Evolutionary conservation across 2,888 invertebrate genomes (phyloP), one percentile per base, ranked within the genome.

Genomic region (Aspidiotus rigidus): DNA sequence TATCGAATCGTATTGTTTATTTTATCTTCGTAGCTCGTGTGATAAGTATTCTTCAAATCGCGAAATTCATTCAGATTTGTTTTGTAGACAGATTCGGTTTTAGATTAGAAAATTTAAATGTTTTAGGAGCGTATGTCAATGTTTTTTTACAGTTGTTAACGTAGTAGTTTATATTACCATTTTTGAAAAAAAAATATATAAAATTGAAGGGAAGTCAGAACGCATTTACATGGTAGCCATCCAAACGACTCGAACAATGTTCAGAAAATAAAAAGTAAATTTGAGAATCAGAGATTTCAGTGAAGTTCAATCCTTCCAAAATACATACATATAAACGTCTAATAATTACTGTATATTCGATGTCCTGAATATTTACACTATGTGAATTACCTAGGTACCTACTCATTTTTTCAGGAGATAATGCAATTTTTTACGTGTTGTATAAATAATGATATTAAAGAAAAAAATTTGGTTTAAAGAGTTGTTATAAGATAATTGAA

Each of bases 241-340:
- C 49, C 49, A 44, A 44, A 44, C 49, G 49, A 44, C 49, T 44
- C 49, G 49, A 44, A 44, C 49, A 44, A 44, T 44, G 49, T 44
- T 44, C 49, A 44, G 49, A 44, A 44, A 44, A 44, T 44, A 11
- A 44, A 44, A 44, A 10, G 49, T 44, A 44, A 44, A 44, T 44
- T 44, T 44, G 49, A 44, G 49, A 44, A 44, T 44, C 49, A 44
- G 49, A 44, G 49, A 44, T 44, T 44, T 44, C 9, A 44, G 49
- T 44, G 49, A 44, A 44, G 49, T 44, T 44, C 49, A 44, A 44
- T 44, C 49, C 9, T 44, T 44, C 49, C 49, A 11, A 44, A 11
- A 44, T 44, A 44, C 49, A 44, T 44, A 44, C 49, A 10, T 44
- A 44, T 44, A n/a, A 44, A 44, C 8, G 49, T 44, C 49, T 44